phyloP scores from a whole-genome alignment of 2,888 invertebrate species.

The Creontiades dilutus region DNA sequence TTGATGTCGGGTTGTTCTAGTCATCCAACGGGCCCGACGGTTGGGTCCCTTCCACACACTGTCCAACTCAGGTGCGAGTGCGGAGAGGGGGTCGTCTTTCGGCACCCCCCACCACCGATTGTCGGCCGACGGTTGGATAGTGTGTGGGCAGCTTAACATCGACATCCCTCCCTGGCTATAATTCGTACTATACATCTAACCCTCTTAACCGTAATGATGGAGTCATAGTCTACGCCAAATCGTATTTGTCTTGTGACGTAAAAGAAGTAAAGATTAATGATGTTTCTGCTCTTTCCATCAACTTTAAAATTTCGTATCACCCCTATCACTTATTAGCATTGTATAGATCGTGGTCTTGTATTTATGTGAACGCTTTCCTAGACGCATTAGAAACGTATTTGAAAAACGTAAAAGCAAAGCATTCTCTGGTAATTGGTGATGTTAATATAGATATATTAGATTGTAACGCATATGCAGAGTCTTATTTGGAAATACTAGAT shows the following conservation, averaged over 20 bases:
- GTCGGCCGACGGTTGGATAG: too few relatives aligned
- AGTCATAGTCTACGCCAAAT: neutral
- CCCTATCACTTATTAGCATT: neutral
- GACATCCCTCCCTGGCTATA: too few relatives aligned
- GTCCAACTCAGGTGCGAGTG: too few relatives aligned
- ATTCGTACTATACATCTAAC: too few relatives aligned
- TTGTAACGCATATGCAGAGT: neutral
- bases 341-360: conserved; percentile 26
- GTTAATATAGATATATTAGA: neutral
- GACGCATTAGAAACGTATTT: neutral
- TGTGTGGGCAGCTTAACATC: too few relatives aligned
- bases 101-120: too few relatives aligned
- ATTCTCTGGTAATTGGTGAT: neutral
- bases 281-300: conserved; percentile 10
- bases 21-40: too few relatives aligned
- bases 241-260: neutral
- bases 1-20: too few relatives aligned
- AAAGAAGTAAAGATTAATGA: neutral
- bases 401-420: neutral
- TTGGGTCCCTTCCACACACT: too few relatives aligned
- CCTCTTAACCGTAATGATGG: neutral
- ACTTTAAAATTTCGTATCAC: too few relatives aligned
- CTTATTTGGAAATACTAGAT: neutral
- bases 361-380: neutral
- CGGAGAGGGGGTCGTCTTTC: too few relatives aligned